Conservation (phyloP, 2,113 vertebrate species). For the Beaufortia kweichowensis region DNA sequence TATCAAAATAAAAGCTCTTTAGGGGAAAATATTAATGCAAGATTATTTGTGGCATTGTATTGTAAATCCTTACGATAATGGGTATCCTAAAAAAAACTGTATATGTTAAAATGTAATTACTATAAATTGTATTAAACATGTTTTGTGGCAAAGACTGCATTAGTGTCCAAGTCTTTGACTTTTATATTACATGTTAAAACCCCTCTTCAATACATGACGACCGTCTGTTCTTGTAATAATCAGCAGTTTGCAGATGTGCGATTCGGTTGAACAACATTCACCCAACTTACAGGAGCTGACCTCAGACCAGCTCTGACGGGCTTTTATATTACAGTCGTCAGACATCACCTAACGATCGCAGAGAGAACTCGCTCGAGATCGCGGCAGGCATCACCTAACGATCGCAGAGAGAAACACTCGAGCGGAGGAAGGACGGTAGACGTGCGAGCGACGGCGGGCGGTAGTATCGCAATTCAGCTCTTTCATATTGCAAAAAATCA, state of each 20-base stretch:
- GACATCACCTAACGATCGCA: not conserved
- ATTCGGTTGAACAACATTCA: not conserved
- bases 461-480: conserved; percentile 1
- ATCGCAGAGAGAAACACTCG: conserved; percentile 20
- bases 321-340: not conserved
- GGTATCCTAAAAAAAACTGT: no score
- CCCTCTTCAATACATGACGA: not conserved
- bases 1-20: not conserved
- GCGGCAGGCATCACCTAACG: conserved; percentile 8
- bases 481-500: not conserved
- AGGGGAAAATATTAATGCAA: no score
- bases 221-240: no score
- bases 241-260: not conserved
- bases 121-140: no score
- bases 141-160: no score
- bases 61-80: not conserved
- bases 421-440: conserved; percentile 9
- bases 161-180: no score
- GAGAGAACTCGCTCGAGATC: not conserved
- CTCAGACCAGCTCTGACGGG: not conserved
- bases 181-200: not conserved
- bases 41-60: not conserved
- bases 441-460: not conserved
- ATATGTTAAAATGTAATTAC: no score
- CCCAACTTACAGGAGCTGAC: not conserved